Base-by-base conservation (phyloP, 1,140 invertebrate genomes). In the Drosophila willistoni region DNA sequence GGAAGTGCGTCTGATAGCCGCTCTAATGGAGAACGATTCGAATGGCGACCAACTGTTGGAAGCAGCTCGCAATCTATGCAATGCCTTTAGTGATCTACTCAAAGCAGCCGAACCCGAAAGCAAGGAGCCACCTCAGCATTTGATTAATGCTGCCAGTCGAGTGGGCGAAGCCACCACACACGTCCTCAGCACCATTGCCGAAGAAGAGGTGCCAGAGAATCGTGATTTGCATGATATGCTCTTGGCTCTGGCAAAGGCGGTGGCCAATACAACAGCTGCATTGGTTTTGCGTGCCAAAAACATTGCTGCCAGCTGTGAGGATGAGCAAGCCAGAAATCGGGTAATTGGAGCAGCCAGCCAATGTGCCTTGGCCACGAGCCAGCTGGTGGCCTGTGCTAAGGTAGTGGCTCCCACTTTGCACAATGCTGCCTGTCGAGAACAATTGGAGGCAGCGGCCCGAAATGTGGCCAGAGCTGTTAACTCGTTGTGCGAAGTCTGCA, bases 331-430 rank as follows among this genome's bases (percentile, higher is more conserved):
- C 0, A 95, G 96, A 83, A 98, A 99, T 92, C 94, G 95, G 76
- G 97, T 99, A 2, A 99, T 99, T 77, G 96, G 96, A 9, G 96
- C 97, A 0, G 99, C 99, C 0, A 99, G 98, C 0, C 96, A 99
- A 92, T 99, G 98, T 93, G 99, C 99, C 0, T 93, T 99, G 29
- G 97, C 98, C 1, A 99, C 99, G 0, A 99, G 98, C 34, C 99
- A 99, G 91, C 93, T 99, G 1, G 98, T 99, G 0, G 98, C 99
- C 0, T 99, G 98, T 91, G 97, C 99, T 10, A 99, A 99, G 94
- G 96, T 97, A n/a, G 96, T 97, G 2, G 96, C 96, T 0, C 96
- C 96, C 0, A 97, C 96, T 0, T 92, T 99, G 5, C 95, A 97
- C 59, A 98, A 96, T 81, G 96, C 97, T 1, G 96, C 96, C 0